Evolutionary conservation across 92 coral and sea anemone genomes (phyloP), one percentile per base, ranked within the genome.

Genomic region (Epizoanthus illoricatus): DNA sequence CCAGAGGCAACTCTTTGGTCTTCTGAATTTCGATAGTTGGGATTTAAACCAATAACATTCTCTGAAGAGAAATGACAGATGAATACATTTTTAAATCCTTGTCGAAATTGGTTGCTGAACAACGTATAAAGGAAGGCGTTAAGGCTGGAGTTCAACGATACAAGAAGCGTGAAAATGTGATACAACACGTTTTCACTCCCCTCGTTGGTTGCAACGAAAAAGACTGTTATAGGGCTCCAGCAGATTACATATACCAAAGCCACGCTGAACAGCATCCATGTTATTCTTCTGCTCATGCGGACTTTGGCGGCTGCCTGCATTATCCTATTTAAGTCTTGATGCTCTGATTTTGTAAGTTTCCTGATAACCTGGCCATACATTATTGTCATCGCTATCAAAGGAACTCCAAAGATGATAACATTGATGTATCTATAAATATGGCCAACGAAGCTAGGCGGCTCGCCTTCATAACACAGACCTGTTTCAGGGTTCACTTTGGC

Each of bases 81-180:
- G 19, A 76, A 43, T 3, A 76, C 24, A 61, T 76, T 62, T 43
- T 9, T 42, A 45, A 78, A 28, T 18, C 82, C 82, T 41, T 21
- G 69, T 11, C 82, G 82, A 45, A 78, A 78, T 33, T 78, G 59
- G 6, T 2, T 78, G 23, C 82, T 78, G 17, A 78, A 78, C 13
- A 78, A 45, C 1, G 82, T 62, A 24, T 78, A 78, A 78, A 78
- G 24, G 65, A 63, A 78, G 3, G 82, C 82, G 41, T 63, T 78
- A 8, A 78, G 71, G 49, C 62, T 63, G 6, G 82, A 78, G 45
- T 78, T 78, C 41, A 78, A 0, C 16, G 28, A 57, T 4, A 78
- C 71, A 42, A 78, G 56, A 15, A 78, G 49, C 40, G 82, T 78
- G 59, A 78, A 63, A 13, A 63, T 2, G 4, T 78, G 69, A 24